Base-by-base conservation (phyloP, 92 coral and sea anemone genomes). In the Chrysogorgia sp. region DNA sequence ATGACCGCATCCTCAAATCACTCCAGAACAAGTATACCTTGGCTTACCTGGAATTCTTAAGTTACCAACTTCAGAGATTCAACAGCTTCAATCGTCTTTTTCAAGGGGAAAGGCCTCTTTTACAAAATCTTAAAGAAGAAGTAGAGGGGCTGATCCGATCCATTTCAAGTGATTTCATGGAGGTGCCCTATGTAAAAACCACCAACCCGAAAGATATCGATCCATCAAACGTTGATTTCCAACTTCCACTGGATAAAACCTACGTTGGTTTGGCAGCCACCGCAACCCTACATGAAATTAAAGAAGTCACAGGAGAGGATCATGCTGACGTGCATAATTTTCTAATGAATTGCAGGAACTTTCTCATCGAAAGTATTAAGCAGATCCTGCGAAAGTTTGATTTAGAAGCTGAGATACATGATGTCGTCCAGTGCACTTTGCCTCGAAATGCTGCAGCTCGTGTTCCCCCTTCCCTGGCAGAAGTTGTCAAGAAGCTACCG, bases 31-130 rank as follows among this genome's bases (percentile, higher is more conserved):
- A 60, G 67, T 60, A 25, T 19, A 45, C 52, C 31, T 60, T 60
- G 34, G 67, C 67, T 4, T 60, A 60, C 34, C 34, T 60, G 6
- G 67, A 60, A 60, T 60, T 60, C 34, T 20, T 60, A 20, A 60
- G 67, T 26, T 26, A 60, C n/a, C 62, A 56, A 56, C 62, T 56
- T 28, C 23, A 10, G 62, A 20, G 62, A 56, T 60, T 25, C 67
- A 60, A 20, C 29, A 40, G 8, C 31, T 60, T 60, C 34, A 60
- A 60, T 60, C 67, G 67, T 17, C 23, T 60, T 5, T 60, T 60
- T 60, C 67, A 60, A 60, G 34, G 67, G 12, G 67, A 60, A 25
- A n/a, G n/a, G n/a, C n/a, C n/a, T n/a, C n/a, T n/a, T n/a, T n/a
- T n/a, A n/a, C n/a, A n/a, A n/a, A n/a, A 20, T 34, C 34, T 60